These are phyloP conservation scores for Synergus laeviventris DNA, from an alignment of 2,888 invertebrate species.

Conservation along the genomic window DNA sequence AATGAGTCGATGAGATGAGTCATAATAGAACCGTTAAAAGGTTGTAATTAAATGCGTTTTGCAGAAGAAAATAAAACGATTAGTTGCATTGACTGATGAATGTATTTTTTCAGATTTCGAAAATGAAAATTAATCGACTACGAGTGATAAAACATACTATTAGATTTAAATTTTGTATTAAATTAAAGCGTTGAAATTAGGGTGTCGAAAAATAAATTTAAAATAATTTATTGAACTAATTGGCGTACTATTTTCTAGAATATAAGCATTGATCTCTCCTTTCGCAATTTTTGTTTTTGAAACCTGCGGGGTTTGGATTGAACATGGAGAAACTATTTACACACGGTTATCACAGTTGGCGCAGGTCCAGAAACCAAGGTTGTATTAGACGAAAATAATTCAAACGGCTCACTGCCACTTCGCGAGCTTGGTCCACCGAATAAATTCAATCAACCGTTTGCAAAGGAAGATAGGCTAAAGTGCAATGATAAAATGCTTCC, in stretches of 20 bases:
- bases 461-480: conserved; percentile 9
- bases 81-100: background rate
- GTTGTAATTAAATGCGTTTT: conserved; percentile 4
- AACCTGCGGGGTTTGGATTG: conserved; percentile 9
- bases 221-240: no score
- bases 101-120: background rate
- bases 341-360: conserved; percentile 38
- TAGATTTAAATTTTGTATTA: background rate
- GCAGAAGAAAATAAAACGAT: background rate
- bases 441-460: conserved; percentile 4
- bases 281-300: background rate
- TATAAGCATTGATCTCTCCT: background rate
- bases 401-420: conserved; percentile 28
- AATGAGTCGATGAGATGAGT: background rate
- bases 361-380: conserved; percentile 33
- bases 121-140: background rate
- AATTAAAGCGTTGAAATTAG: background rate
- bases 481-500: background rate
- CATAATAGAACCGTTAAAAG: background rate
- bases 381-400: conserved; percentile 40
- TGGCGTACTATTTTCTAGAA: background rate
- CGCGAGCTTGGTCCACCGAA: conserved; percentile 10
- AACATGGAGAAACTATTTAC: conserved; percentile 33
- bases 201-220: no score
- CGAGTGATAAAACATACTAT: background rate